phyloP scores from a whole-genome alignment of 1,140 invertebrate species.

The Drosophila takahashii region DNA sequence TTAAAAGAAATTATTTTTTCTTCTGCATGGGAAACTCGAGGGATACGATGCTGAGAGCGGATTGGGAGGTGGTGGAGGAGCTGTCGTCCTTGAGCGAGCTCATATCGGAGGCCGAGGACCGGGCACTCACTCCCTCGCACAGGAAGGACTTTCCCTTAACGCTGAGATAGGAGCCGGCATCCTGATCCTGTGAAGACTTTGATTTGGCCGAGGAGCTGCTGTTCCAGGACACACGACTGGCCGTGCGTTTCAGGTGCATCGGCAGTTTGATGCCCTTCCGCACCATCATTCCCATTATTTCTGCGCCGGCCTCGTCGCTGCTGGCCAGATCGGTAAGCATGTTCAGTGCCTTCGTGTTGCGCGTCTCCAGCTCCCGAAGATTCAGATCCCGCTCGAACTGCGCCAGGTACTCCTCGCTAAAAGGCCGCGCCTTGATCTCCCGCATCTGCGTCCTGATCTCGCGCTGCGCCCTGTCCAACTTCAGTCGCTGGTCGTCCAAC shows the following conservation, averaged over 20 bases:
- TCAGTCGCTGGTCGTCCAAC: conserved; percentile 69
- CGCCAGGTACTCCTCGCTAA: conserved; percentile 75
- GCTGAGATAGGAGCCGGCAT: conserved; percentile 28
- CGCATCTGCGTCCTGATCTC: conserved; percentile 70
- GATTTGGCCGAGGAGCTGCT: conserved; percentile 57
- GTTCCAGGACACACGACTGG: conserved; percentile 66
- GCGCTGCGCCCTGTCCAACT: conserved; percentile 74
- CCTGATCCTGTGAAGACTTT: conserved; percentile 53
- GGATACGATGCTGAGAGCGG: conserved; percentile 61
- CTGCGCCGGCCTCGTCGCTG: conserved; percentile 63
- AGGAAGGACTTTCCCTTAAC: conserved; percentile 45
- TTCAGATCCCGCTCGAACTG: conserved; percentile 77
- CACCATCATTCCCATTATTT: conserved; percentile 62
- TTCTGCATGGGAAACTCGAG: conserved; percentile 56
- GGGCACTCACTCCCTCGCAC: conserved; percentile 30
- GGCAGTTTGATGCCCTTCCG: conserved; percentile 77
- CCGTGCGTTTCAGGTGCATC: conserved; percentile 58
- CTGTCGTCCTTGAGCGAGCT: conserved; percentile 53
- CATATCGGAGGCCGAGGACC: conserved; percentile 53
- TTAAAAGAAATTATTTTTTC: conserved; percentile 37
- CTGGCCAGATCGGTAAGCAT: conserved; percentile 80
- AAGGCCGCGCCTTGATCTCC: conserved; percentile 53
- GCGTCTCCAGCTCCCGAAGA: conserved; percentile 80
- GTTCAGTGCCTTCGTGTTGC: conserved; percentile 82
- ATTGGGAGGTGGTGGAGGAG: conserved; percentile 25